Conservation (phyloP, 2,797 vertebrate species). For the Pipistrellus pygmaeus region DNA sequence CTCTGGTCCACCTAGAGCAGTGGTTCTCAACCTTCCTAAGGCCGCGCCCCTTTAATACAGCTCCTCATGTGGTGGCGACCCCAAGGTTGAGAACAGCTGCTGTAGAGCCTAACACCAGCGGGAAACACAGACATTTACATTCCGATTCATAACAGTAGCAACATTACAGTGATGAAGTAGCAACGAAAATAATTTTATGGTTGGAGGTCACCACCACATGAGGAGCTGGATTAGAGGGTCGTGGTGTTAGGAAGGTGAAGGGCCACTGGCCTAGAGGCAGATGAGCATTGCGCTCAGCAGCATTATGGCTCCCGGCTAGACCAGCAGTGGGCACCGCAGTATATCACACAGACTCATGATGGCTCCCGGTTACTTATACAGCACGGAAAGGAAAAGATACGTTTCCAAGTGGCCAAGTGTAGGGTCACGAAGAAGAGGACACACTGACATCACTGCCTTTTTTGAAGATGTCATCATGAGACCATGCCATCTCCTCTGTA, state of each 20-base stretch:
- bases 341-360: not conserved
- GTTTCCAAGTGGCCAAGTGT: not conserved
- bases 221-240: too few relatives aligned
- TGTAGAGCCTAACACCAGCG: too few relatives aligned
- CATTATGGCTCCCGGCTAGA: not conserved
- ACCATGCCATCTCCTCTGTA: not conserved
- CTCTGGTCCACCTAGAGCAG: not conserved
- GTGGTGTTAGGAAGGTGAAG: too few relatives aligned
- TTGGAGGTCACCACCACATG: too few relatives aligned
- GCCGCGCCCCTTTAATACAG: too few relatives aligned
- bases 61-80: too few relatives aligned
- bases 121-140: too few relatives aligned
- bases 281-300: not conserved
- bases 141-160: too few relatives aligned
- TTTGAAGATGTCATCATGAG: not conserved
- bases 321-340: rapidly evolving
- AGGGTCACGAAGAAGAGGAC: not conserved
- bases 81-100: too few relatives aligned
- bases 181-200: too few relatives aligned
- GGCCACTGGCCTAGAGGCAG: not conserved
- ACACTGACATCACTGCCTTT: not conserved
- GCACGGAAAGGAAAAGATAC: not conserved
- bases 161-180: too few relatives aligned
- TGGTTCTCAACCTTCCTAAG: too few relatives aligned
- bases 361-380: not conserved